Percentiles rank a stretch among this genome's conserved stretches.
phyloP scores from a whole-genome alignment of 1,140 invertebrate species.

The Zaprionus ornatus region DNA sequence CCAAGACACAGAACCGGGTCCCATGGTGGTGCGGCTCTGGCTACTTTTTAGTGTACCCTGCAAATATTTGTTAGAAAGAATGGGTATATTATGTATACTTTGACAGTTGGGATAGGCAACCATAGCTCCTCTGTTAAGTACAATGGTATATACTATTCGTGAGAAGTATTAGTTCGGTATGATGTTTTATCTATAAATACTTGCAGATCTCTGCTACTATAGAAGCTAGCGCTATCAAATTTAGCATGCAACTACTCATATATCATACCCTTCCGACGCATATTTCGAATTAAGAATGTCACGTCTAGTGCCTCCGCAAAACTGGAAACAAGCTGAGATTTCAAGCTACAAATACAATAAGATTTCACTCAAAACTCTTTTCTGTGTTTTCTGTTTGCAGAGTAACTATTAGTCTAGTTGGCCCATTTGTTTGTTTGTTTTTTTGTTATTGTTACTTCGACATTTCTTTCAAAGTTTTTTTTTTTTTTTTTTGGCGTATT shows the following conservation, averaged over 20 bases:
- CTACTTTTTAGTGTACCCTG: not conserved
- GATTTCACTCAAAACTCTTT: not conserved
- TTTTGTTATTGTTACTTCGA: slow-evolving; percentile 8
- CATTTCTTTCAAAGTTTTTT: slow-evolving; percentile 9
- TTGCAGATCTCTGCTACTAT: not conserved
- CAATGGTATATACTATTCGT: not conserved
- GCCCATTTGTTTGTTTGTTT: not conserved
- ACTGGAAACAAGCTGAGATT: not conserved
- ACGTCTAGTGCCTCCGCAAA: not conserved
- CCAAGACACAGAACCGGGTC: slow-evolving; percentile 15
- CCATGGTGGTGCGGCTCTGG: not conserved
- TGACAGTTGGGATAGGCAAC: not conserved
- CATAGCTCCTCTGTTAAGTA: too few relatives aligned
- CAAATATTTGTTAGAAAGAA: not conserved
- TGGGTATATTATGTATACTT: not conserved
- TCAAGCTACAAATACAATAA: not conserved
- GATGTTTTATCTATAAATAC: not conserved
- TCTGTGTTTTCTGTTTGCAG: not conserved
- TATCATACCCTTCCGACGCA: not conserved
- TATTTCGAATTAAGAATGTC: not conserved
- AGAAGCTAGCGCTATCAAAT: not conserved
- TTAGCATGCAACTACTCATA: not conserved
- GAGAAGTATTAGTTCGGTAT: too few relatives aligned
- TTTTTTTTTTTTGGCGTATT: not conserved
- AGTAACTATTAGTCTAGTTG: not conserved